Evolutionary conservation across 1,140 invertebrate genomes (phyloP).

Genomic region (Drosophila sucinea): DNA sequence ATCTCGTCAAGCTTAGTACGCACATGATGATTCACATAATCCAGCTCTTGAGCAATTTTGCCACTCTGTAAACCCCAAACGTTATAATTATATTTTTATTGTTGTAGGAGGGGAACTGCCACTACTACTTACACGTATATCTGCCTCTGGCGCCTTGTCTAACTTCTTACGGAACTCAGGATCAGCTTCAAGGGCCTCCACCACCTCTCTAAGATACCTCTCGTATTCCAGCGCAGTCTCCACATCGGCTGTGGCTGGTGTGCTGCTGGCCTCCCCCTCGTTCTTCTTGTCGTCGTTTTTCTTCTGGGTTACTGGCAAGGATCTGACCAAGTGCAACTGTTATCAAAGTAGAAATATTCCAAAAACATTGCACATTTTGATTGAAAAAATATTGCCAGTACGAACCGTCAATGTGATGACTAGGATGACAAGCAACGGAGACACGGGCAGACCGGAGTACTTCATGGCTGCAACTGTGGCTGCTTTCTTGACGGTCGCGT

Average conservation of each 20-base stretch:
- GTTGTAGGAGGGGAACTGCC: not conserved
- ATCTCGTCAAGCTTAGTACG: constrained; percentile 96
- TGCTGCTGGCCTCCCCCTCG: constrained; percentile 42
- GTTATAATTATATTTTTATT: not conserved
- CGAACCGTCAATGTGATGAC: constrained; percentile 7
- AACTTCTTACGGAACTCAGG: constrained; percentile 91
- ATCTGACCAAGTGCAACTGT: constrained; percentile 17
- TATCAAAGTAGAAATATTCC: not conserved
- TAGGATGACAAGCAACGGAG: constrained; percentile 17
- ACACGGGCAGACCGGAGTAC: constrained; percentile 28
- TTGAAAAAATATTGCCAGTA: not conserved
- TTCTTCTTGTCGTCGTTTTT: constrained; percentile 62
- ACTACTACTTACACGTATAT: constrained; percentile 88
- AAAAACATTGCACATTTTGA: not conserved
- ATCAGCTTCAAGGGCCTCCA: constrained; percentile 92
- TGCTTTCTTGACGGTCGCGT: constrained; percentile 12
- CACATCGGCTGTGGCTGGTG: constrained; percentile 64
- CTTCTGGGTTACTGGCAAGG: constrained; percentile 72
- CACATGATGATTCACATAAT: constrained; percentile 94
- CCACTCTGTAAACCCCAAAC: constrained; percentile 87
- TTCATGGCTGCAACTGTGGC: constrained; percentile 43
- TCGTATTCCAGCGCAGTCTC: constrained; percentile 88
- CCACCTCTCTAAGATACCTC: constrained; percentile 93
- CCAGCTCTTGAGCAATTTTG: constrained; percentile 95
- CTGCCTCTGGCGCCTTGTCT: constrained; percentile 90